A percentile compares a stretch with the other conserved stretches of the same genome.
These are phyloP conservation scores for Crotalus horridus DNA, from an alignment of 2,113 vertebrate genomes.

Conservation along the genomic window DNA sequence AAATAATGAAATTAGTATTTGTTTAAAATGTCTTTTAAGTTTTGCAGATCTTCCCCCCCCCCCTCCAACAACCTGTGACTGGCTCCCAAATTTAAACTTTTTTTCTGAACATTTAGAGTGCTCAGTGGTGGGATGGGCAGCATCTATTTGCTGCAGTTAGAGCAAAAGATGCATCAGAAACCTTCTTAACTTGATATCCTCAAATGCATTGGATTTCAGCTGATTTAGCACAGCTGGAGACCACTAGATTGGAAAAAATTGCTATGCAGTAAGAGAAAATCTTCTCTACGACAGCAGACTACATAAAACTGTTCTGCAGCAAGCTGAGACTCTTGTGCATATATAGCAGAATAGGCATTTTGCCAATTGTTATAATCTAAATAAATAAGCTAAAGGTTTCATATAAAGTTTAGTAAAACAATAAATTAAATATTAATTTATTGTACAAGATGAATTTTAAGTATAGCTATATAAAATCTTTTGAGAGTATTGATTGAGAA, in stretches of 20 bases:
- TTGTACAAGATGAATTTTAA: not conserved
- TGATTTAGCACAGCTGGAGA: not conserved
- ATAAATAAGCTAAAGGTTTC: not conserved
- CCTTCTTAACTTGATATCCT: not conserved
- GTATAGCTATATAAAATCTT: not conserved
- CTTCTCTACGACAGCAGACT: not conserved
- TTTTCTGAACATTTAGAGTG: not conserved
- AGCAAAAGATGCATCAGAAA: not conserved
- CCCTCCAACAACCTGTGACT: not conserved
- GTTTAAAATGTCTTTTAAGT: not conserved
- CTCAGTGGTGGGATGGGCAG: not conserved
- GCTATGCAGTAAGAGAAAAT: not conserved
- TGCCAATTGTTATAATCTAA: not conserved
- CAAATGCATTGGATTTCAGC: not conserved
- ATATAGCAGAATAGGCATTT: not conserved
- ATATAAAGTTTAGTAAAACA: not conserved
- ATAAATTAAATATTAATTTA: not conserved
- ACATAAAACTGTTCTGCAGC: not conserved
- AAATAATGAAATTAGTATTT: not conserved
- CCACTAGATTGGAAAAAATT: not conserved
- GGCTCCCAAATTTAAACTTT: not conserved
- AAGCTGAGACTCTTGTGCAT: not conserved
- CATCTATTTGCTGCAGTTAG: not conserved
- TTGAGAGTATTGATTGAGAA: not conserved
- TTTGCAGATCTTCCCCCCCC: not conserved